These are phyloP conservation scores for Sebastes itinus DNA, from an alignment of 2,797 vertebrate genomes.

Conservation along the genomic window DNA sequence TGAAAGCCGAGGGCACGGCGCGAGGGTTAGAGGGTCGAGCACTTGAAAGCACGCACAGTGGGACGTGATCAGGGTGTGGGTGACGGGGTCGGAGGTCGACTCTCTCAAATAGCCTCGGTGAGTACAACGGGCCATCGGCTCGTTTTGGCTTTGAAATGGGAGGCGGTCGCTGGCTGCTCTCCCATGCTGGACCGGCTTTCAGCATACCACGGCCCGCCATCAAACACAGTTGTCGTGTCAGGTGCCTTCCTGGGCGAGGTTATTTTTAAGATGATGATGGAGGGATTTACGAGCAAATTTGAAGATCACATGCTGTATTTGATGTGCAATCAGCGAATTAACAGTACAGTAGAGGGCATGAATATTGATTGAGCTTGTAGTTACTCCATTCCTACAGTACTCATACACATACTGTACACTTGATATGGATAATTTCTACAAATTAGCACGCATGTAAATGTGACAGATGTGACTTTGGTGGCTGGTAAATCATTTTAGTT, in stretches of 20 bases:
- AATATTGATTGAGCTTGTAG: background rate
- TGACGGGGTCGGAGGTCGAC: constrained; percentile 81
- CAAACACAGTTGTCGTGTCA: constrained; percentile 88
- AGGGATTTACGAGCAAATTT: constrained; percentile 47
- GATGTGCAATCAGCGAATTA: constrained; percentile 42
- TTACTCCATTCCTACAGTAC: background rate
- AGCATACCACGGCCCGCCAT: constrained; percentile 60
- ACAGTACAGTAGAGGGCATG: background rate
- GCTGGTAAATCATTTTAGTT: constrained; percentile 21
- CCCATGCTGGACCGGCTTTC: constrained; percentile 66
- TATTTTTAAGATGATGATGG: constrained; percentile 79
- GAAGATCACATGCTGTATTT: constrained; percentile 36
- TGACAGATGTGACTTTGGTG: constrained; percentile 16
- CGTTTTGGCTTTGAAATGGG: constrained; percentile 85
- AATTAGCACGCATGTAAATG: constrained; percentile 10
- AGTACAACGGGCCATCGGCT: constrained; percentile 71
- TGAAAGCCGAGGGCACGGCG: constrained; percentile 34
- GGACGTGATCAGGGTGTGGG: constrained; percentile 71
- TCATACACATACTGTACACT: background rate
- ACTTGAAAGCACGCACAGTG: constrained; percentile 75
- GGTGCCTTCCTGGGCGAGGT: constrained; percentile 83
- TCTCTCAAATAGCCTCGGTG: constrained; percentile 80
- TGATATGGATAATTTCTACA: constrained; percentile 1
- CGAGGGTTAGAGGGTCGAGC: constrained; percentile 55
- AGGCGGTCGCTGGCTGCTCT: constrained; percentile 65